Base-by-base conservation (phyloP, 2,113 vertebrate species). In the Willisornis vidua region DNA sequence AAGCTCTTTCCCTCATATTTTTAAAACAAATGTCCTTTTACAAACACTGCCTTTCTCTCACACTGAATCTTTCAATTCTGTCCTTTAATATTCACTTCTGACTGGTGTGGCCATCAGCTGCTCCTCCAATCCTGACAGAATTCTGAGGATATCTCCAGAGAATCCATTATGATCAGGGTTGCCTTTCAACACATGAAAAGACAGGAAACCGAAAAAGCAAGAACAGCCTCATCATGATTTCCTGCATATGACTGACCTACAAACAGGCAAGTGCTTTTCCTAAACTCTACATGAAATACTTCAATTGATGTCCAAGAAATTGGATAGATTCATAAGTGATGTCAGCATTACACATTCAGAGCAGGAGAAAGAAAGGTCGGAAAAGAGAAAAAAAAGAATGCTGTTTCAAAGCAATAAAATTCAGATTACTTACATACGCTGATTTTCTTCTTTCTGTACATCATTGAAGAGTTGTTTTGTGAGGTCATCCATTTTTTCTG, bases 401-500 rank as follows among this genome's bases (percentile, higher is more conserved):
- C 22, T 78, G n/a, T 39, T 84, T 63, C 70, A 74, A 85, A 91
- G 39, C 28, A 79, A 65, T 33, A 31, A 61, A 83, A 87, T 41
- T 43, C 18, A 71, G 80, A 33, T 76, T 79, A 90, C 98, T 68
- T 98, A 99, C 99, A 98, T 98, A 94, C 98, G 98, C 29, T 99
- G 98, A 19, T 94, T 98, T 91, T 98, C 98, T 96, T 99, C 98
- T 73, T 97, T 98, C 72, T 98, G 98, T 17, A 99, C 97, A n/a
- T 99, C 98, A 11, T 97, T 96, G 57, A 98, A 97, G 67, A 99
- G 98, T 33, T 97, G 98, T 75, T 97, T 98, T 45, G 98, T 99
- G 65, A 99, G 95, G 19, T 97, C 73, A 87, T 99, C 98, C 98
- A 99, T 99, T 97, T 98, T 98, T 87, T 98, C 99, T 99, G 98